These are phyloP conservation scores for Thamnophis sirtalis DNA, from an alignment of 2,113 vertebrate genomes.

Conservation along the genomic window DNA sequence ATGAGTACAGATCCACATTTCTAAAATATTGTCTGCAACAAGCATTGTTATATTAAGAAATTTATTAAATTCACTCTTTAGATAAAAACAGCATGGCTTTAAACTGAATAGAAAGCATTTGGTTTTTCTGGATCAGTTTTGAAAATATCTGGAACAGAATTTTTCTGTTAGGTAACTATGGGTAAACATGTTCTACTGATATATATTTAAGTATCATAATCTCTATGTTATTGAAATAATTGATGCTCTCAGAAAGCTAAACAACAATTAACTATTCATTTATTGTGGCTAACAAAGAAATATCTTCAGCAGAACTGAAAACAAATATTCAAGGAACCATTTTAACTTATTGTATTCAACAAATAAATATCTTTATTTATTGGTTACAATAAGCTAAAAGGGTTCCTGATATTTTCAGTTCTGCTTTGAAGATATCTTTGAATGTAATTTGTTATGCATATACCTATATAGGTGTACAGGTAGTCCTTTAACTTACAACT, in stretches of 20 bases:
- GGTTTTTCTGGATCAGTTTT: not conserved
- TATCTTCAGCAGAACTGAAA: not conserved
- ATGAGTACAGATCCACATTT: not conserved
- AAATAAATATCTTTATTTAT: not conserved
- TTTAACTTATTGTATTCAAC: not conserved
- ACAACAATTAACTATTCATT: not conserved
- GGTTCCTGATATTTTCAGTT: not conserved
- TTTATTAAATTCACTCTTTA: not conserved
- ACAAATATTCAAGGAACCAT: not conserved
- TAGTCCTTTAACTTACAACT: not conserved
- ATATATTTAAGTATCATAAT: not conserved
- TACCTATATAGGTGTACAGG: not conserved
- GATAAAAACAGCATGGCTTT: not conserved
- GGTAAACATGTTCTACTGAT: not conserved
- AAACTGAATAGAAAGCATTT: slow-evolving; percentile 2
- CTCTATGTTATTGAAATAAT: not conserved
- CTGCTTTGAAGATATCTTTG: not conserved
- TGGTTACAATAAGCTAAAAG: not conserved
- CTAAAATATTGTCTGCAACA: not conserved
- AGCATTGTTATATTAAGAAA: not conserved
- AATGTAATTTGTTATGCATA: not conserved
- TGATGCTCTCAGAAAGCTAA: not conserved
- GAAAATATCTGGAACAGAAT: not conserved
- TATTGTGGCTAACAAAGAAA: not conserved
- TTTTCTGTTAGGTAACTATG: slow-evolving; percentile 7